These are phyloP conservation scores for Oreochromis tanganicae DNA, from an alignment of 2,113 vertebrate species.

Conservation along the genomic window DNA sequence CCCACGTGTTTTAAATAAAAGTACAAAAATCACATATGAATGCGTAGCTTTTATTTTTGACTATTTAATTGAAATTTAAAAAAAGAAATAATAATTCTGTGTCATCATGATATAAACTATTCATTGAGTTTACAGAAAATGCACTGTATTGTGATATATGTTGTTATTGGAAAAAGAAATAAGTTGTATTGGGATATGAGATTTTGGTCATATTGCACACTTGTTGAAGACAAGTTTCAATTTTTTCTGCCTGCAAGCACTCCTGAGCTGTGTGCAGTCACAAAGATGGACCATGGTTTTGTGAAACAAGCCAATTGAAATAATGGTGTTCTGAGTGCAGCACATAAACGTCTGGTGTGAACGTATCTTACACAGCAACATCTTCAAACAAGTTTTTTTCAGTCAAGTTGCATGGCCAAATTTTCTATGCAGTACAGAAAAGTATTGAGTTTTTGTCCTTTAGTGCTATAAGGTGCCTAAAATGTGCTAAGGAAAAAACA, in stretches of 20 bases:
- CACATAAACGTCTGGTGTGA: neutral
- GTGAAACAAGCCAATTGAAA: neutral
- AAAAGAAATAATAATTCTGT: neutral
- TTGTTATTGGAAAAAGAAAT: neutral
- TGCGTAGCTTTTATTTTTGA: neutral
- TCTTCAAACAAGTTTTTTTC: neutral
- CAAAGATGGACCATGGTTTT: neutral
- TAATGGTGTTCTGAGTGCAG: neutral
- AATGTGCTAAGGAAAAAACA: neutral
- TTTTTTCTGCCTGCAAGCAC: neutral
- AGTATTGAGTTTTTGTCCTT: neutral
- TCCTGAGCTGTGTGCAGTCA: neutral
- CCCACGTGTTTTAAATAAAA: neutral
- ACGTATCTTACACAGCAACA: accelerated
- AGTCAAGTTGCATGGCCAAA: neutral
- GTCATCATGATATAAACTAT: neutral
- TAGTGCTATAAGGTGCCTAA: neutral
- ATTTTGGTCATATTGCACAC: neutral
- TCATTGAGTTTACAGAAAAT: neutral
- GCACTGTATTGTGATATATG: neutral
- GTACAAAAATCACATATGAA: neutral
- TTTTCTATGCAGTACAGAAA: neutral
- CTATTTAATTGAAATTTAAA: neutral
- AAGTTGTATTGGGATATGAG: neutral
- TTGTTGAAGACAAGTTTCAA: neutral